Evolutionary conservation across 1,140 invertebrate genomes (phyloP), one percentile per base, ranked within the genome.

Genomic region (Drosophila littoralis): DNA sequence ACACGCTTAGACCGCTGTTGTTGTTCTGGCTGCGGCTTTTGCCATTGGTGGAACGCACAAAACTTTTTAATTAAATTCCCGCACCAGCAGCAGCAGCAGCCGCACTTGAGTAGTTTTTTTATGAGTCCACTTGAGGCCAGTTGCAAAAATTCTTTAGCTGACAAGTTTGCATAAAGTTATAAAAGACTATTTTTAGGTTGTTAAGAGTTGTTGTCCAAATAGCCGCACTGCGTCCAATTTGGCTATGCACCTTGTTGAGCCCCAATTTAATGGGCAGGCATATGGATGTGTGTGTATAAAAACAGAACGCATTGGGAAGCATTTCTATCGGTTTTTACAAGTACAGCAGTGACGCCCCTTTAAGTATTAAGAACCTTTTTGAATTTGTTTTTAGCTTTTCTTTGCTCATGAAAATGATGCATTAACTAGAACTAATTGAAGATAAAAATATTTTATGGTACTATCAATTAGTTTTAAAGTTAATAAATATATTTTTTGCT

Each of bases 1-100:
- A 17, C 15, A 55, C 55, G 43, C n/a, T 7, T 45, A 80, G 60
- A 65, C 43, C 43, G 35, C 33, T 76, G 46, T 32, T 51, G 57
- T 48, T 52, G 61, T 51, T 46, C 36, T 52, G 74, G 61, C 35
- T 59, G 38, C 12, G 38, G 36, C 38, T 66, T 58, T 59, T 71
- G 60, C 35, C 54, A 60, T 36, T 65, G 64, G 60, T 54, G 69
- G 48, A 81, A 80, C 75, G 70, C 63, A 82, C 64, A 72, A 84
- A 85, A 85, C 67, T 79, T 85, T 85, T 85, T 85, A 85, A 88
- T 85, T 85, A 79, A 85, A 85, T 88, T 85, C 75, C 71, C 71
- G 52, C 74, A 59, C 79, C 64, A 68, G 43, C 32, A 58, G 22
- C 38, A 55, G 28, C 42, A 59, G 65, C 13, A 68, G 73, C 66